Percentiles rank a stretch among this genome's conserved stretches.
phyloP scores from a whole-genome alignment of 2,797 vertebrate genomes.

The Tapera naevia region DNA sequence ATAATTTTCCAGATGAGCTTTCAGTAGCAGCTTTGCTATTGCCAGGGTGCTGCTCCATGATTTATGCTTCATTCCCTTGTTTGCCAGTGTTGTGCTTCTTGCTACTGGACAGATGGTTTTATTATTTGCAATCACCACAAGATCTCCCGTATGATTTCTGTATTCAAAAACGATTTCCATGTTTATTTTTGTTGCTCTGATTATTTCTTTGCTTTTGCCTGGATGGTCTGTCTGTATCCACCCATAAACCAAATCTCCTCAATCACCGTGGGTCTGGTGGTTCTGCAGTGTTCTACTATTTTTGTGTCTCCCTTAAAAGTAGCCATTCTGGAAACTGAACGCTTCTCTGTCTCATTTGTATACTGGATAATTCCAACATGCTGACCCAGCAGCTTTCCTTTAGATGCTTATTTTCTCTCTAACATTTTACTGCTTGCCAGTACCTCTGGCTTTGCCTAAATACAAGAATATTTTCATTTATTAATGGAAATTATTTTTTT shows the following conservation, averaged over 20 bases:
- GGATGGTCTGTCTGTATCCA: background rate
- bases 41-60: constrained; percentile 13
- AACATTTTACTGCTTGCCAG: background rate
- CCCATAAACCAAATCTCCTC: background rate
- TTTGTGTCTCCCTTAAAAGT: background rate
- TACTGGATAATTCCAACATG: background rate
- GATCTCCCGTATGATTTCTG: background rate
- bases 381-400: background rate
- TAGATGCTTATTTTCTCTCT: background rate
- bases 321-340: background rate
- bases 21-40: background rate
- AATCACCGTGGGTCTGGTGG: background rate
- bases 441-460: background rate
- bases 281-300: background rate
- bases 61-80: background rate
- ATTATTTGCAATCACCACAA: constrained; percentile 14
- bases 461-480: background rate
- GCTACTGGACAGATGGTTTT: constrained; percentile 13
- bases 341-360: background rate
- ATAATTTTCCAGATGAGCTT: constrained; percentile 17
- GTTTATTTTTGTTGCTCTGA: background rate
- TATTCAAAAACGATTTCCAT: background rate
- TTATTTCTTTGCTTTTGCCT: constrained; percentile 15
- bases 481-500: background rate
- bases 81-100: background rate